These are phyloP conservation scores for Gila robusta DNA, from an alignment of 2,797 vertebrate species.

Conservation along the genomic window DNA sequence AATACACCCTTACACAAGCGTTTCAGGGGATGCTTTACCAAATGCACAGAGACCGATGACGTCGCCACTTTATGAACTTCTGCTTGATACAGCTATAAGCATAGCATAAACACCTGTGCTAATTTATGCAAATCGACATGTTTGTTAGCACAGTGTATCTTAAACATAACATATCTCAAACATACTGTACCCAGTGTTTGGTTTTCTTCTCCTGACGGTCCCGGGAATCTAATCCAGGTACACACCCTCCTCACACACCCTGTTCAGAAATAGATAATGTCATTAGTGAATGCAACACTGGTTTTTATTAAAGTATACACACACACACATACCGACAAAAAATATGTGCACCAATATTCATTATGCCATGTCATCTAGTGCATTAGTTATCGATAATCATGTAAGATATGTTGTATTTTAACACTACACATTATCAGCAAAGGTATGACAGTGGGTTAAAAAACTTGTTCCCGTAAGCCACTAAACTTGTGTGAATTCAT, in stretches of 20 bases:
- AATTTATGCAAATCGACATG: conserved; percentile 27
- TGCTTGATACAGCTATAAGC: neutral
- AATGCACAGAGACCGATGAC: conserved; percentile 8
- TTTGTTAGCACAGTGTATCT: neutral
- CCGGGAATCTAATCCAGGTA: conserved; percentile 56
- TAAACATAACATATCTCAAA: conserved; percentile 14
- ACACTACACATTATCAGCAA: conserved; percentile 20
- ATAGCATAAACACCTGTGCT: neutral
- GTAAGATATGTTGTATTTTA: conserved; percentile 1
- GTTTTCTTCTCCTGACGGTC: conserved; percentile 48
- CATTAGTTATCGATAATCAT: neutral
- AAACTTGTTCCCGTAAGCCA: conserved; percentile 24
- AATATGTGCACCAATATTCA: neutral
- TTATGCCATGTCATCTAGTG: neutral
- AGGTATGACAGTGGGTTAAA: conserved; percentile 16
- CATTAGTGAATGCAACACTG: conserved; percentile 18
- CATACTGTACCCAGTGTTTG: conserved; percentile 45
- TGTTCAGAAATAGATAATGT: conserved; percentile 52
- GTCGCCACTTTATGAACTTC: conserved; percentile 10
- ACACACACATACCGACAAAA: conserved; percentile 5
- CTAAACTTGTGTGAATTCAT: conserved; percentile 22
- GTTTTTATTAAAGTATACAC: conserved; percentile 26
- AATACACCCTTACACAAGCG: neutral
- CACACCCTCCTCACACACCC: conserved; percentile 62
- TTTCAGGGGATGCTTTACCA: neutral